Conservation (phyloP, 2,113 vertebrate genomes). For the Nycticryphes semicollaris region DNA sequence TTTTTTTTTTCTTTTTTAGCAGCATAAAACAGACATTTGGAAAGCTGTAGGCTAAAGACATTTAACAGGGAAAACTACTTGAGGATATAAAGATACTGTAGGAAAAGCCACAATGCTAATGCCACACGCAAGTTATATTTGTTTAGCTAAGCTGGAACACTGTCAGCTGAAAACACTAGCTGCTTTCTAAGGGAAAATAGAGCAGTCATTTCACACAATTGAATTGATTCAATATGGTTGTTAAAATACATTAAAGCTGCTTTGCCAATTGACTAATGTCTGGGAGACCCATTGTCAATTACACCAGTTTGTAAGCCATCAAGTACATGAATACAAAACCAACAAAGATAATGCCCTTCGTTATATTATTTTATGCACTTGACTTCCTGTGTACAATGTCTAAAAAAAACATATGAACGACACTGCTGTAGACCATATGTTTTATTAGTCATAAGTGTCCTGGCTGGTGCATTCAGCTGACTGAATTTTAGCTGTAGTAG, state of each 20-base stretch:
- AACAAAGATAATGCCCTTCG: conserved; percentile 43
- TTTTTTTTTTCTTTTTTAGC: background rate
- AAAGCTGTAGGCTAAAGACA: conserved; percentile 33
- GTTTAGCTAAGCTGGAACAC: conserved; percentile 49
- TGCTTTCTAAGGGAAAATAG: conserved; percentile 65
- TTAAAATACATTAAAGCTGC: conserved; percentile 58
- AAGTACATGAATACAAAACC: conserved; percentile 43
- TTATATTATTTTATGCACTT: conserved; percentile 41
- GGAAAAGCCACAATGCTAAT: conserved; percentile 28
- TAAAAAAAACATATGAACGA: conserved; percentile 20
- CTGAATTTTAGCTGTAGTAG: conserved; percentile 4
- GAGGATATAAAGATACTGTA: conserved; percentile 25
- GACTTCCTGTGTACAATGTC: conserved; percentile 20
- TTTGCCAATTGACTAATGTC: conserved; percentile 59
- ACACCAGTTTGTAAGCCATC: conserved; percentile 38
- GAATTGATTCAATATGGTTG: conserved; percentile 61
- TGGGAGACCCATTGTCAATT: conserved; percentile 52
- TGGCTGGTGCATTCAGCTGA: background rate
- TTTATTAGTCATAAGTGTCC: conserved; percentile 36
- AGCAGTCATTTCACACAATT: conserved; percentile 56
- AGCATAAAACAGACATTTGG: background rate
- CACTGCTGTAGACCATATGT: conserved; percentile 32
- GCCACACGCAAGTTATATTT: conserved; percentile 45
- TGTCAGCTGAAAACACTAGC: conserved; percentile 63
- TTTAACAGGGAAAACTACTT: conserved; percentile 4